Conservation (phyloP, 2,888 invertebrate genomes). For the Nomada lathburiana region DNA sequence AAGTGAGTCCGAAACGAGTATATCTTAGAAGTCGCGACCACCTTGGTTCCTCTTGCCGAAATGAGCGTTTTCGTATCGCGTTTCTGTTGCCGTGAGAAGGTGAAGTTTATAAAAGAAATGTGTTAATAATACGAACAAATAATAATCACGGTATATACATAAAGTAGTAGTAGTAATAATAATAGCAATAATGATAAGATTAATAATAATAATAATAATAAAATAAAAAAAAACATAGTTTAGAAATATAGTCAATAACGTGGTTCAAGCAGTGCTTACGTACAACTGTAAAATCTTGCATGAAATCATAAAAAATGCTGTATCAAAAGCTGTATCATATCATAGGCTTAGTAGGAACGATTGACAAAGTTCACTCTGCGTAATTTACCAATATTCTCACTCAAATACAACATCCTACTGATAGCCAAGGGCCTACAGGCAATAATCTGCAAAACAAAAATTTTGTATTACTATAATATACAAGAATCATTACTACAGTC, state of each 20-base stretch:
- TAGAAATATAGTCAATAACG: constrained; percentile 40
- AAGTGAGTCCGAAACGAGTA: constrained; percentile 55
- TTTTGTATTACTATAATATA: background rate
- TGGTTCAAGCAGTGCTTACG: constrained; percentile 29
- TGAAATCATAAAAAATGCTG: constrained; percentile 36
- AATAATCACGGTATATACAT: constrained; percentile 25
- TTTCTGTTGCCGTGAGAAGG: constrained; percentile 56
- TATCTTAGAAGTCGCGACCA: constrained; percentile 55
- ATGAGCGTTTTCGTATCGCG: constrained; percentile 41
- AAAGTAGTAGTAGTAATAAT: constrained; percentile 12
- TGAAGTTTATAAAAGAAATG: constrained; percentile 42
- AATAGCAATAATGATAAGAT: background rate
- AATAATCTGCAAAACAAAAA: constrained; percentile 37
- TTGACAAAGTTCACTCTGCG: constrained; percentile 2
- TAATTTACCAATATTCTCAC: constrained; percentile 48
- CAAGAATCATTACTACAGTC: background rate
- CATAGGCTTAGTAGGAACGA: constrained; percentile 31
- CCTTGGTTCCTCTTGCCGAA: constrained; percentile 46
- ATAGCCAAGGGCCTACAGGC: constrained; percentile 19
- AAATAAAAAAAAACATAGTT: constrained; percentile 34
- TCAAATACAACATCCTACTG: constrained; percentile 9
- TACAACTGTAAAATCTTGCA: constrained; percentile 37
- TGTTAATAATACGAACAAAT: constrained; percentile 31
- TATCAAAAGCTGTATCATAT: constrained; percentile 35
- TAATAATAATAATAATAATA: constrained; percentile 24